Conservation (phyloP, 92 coral and sea anemone species). For the Siderastrea siderea region DNA sequence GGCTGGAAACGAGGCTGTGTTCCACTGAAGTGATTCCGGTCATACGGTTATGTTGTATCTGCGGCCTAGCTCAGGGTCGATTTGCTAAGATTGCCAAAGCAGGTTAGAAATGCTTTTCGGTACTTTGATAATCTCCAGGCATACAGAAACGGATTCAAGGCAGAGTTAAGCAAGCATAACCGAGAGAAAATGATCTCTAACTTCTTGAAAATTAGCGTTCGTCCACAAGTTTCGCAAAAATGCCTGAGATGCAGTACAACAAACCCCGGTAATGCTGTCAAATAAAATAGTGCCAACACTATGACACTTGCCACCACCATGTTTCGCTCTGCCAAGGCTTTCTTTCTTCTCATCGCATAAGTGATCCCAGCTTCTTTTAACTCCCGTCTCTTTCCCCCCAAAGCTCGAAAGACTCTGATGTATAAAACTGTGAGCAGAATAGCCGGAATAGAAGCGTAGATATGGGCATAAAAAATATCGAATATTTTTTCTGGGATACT, state of each 20-base stretch:
- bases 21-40: too few relatives aligned
- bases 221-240: slow-evolving; percentile 38
- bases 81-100: not conserved
- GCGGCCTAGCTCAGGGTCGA: too few relatives aligned
- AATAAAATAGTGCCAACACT: slow-evolving; percentile 47
- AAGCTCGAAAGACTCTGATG: slow-evolving; percentile 39
- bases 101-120: slow-evolving; percentile 30
- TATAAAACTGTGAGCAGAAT: slow-evolving; percentile 57
- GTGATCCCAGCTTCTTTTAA: slow-evolving; percentile 10
- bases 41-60: too few relatives aligned
- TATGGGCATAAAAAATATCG: slow-evolving; percentile 50
- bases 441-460: slow-evolving; percentile 56
- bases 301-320: slow-evolving; percentile 41
- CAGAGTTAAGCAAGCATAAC: slow-evolving; percentile 43
- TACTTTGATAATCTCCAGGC: slow-evolving; percentile 53
- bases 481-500: slow-evolving; percentile 48
- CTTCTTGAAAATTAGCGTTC: slow-evolving; percentile 28
- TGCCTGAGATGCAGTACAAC: slow-evolving; percentile 35
- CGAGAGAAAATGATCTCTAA: slow-evolving; percentile 28
- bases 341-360: not conserved
- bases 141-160: slow-evolving; percentile 52
- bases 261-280: slow-evolving; percentile 47
- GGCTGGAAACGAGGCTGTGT: too few relatives aligned
- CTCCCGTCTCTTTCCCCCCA: slow-evolving; percentile 18
- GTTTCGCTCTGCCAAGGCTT: slow-evolving; percentile 23